Evolutionary conservation across 2,888 invertebrate species (phyloP).

Genomic region (Synergus gifuensis): DNA sequence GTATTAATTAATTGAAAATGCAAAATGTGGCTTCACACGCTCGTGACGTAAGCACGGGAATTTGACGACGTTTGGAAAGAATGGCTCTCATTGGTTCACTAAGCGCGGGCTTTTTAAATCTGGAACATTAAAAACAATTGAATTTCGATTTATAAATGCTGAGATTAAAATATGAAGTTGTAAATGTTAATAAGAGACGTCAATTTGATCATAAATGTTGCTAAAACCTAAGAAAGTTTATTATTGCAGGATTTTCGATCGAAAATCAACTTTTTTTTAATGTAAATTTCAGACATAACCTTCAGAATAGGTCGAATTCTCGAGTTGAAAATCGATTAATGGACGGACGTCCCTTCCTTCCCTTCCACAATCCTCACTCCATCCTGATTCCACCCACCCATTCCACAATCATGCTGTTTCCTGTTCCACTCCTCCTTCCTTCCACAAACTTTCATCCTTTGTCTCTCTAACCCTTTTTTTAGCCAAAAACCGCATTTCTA

Average conservation of each 20-base stretch:
- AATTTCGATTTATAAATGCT: neutral
- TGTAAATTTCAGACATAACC: neutral
- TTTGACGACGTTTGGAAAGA: neutral
- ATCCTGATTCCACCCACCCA: too few species aligned
- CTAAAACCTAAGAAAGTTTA: neutral
- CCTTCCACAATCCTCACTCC: too few species aligned
- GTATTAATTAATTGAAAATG: neutral
- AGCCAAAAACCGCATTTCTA: neutral
- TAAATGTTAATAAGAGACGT: neutral
- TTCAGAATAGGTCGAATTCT: neutral
- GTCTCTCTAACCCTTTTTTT: conserved; percentile 28
- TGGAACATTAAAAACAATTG: neutral
- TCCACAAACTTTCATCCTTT: neutral
- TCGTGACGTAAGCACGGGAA: neutral
- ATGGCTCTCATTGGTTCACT: neutral
- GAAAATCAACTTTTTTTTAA: neutral
- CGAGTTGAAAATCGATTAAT: conserved; percentile 7
- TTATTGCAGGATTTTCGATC: accelerated
- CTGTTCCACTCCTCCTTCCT: too few species aligned
- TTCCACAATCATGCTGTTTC: too few species aligned
- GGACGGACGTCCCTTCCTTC: neutral
- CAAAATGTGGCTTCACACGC: neutral
- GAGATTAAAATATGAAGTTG: neutral
- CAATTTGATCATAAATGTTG: neutral
- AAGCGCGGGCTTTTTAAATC: neutral